Percentiles rank a stretch among this genome's conserved stretches.
These are phyloP conservation scores for Rhinatrema bivittatum DNA, from an alignment of 2,797 vertebrate species.

Conservation along the genomic window DNA sequence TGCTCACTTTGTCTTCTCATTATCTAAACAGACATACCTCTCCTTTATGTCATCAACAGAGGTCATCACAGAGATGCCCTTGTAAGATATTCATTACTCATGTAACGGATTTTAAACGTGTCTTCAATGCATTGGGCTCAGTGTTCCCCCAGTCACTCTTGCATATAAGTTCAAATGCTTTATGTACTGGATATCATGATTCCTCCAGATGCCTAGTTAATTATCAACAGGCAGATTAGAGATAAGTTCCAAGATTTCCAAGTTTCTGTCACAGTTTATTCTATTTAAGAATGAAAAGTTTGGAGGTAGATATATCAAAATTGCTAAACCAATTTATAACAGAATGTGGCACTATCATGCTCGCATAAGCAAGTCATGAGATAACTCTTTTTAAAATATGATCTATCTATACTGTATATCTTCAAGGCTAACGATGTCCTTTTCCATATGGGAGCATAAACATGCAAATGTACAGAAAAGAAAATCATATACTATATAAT, in stretches of 20 bases:
- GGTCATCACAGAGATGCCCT: conserved; percentile 59
- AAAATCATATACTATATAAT: too few relatives aligned
- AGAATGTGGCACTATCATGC: too few relatives aligned
- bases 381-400: too few relatives aligned
- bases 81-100: conserved; percentile 66
- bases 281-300: too few relatives aligned
- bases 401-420: too few relatives aligned
- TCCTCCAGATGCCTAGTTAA: conserved; percentile 68
- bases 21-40: conserved; percentile 59
- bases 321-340: too few relatives aligned
- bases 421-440: too few relatives aligned
- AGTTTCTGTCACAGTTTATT: too few relatives aligned
- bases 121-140: conserved; percentile 64
- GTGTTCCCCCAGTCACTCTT: conserved; percentile 50
- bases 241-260: conserved; percentile 56
- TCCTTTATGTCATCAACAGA: conserved; percentile 59
- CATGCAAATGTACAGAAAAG: too few relatives aligned
- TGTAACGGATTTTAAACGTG: conserved; percentile 66
- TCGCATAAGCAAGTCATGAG: too few relatives aligned
- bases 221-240: conserved; percentile 68
- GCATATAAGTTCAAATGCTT: conserved; percentile 60
- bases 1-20: conserved; percentile 52
- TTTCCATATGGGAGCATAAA: too few relatives aligned
- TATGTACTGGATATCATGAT: conserved; percentile 63
- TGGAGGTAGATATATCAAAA: too few relatives aligned